Base-by-base conservation (phyloP, 2,888 invertebrate species). In the Cinara cedri region DNA sequence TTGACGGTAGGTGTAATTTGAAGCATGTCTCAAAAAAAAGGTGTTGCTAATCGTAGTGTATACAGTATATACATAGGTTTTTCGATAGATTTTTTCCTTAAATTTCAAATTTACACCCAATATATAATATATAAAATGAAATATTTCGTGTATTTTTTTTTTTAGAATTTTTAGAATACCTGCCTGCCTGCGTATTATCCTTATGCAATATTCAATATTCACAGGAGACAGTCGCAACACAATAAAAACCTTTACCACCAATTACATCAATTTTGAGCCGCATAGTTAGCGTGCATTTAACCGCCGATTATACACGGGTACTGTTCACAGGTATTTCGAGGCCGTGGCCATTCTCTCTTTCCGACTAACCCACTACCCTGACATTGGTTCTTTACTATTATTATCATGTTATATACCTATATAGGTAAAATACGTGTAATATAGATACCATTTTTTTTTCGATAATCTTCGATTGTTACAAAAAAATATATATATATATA, bases 171-270 rank as follows among this genome's bases (percentile, higher is more conserved):
- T 6, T 62, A 51, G 34, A 46, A 49, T 46, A 46, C 34, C 34
- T 6, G 34, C 34, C 34, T 34, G 34, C 6, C 3, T 34, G 6
- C 6, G 6, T 34, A 34, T 34, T 34, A 62, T 74, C 34, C 49
- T 74, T 74, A 74, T 51, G 34, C 62, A 72, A 72, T 51, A 34
- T 24, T 42, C 26, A 55, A 57, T 72, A 49, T 63, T 49, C 74
- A 51, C 19, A 10, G 42, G 34, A 51, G 51, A 51, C 60, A 68
- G 51, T 78, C 21, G 49, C 34, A 70, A 65, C 24, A 42, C 21
- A 60, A 62, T 60, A 49, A 78, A 68, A 78, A 78, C 78, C 57
- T 78, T 78, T 78, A 70, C 78, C 78, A 70, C 68, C 78, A 78
- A 78, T 78, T 57, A 78, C 66, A 60, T 78, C 60, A 62, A 78